Conservation (phyloP, 2,888 invertebrate genomes). For the Pecten maximus region DNA sequence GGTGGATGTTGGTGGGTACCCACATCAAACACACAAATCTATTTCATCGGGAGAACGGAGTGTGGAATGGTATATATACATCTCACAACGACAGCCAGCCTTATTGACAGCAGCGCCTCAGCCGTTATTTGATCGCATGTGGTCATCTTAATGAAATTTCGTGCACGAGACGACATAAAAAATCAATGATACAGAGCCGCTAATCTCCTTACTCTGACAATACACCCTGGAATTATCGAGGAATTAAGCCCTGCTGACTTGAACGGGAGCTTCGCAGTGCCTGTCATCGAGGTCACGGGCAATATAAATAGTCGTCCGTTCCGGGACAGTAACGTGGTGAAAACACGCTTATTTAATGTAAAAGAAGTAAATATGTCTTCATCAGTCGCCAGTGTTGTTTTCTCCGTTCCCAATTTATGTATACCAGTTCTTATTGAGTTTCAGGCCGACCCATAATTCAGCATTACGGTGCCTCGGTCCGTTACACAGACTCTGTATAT, state of each 20-base stretch:
- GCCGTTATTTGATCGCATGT: conserved; percentile 20
- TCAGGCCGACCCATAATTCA: background rate
- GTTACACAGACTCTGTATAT: background rate
- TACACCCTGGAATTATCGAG: conserved; percentile 32
- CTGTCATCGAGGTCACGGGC: conserved; percentile 22
- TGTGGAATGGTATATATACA: background rate
- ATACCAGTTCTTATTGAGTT: background rate
- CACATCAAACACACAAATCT: background rate
- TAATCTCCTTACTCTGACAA: conserved; percentile 30
- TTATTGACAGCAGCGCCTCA: background rate
- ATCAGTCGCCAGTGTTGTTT: conserved; percentile 19
- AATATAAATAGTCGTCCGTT: conserved; percentile 7
- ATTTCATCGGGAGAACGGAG: background rate
- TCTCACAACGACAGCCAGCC: background rate
- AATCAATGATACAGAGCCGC: conserved; percentile 21
- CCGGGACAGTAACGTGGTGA: background rate
- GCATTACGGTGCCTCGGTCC: background rate
- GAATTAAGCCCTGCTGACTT: background rate
- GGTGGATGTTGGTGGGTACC: background rate
- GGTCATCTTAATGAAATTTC: conserved; percentile 33
- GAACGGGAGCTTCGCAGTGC: conserved; percentile 11
- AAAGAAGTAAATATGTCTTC: conserved; percentile 24
- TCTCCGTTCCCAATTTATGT: conserved; percentile 11
- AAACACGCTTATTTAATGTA: conserved; percentile 26
- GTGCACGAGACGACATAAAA: conserved; percentile 35